A percentile compares a stretch with the other conserved stretches of the same genome.
phyloP scores from a whole-genome alignment of 2,888 invertebrate genomes.

The Sisyra terminalis region DNA sequence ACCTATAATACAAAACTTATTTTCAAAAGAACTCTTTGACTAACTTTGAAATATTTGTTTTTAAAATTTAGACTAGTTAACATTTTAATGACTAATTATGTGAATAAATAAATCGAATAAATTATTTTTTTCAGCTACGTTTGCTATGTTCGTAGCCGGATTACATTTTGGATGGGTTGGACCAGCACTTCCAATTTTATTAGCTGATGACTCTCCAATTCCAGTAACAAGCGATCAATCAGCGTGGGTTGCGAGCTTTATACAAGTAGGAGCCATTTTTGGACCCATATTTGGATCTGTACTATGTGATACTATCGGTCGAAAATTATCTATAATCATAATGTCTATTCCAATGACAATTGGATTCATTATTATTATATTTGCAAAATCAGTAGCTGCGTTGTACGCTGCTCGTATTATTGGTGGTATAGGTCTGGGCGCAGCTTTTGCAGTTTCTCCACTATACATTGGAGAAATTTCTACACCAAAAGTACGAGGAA shows the following conservation, averaged over 20 bases:
- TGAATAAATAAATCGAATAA: no score
- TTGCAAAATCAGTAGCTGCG: constrained; percentile 32
- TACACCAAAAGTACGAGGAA: constrained; percentile 29
- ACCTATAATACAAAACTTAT: no score
- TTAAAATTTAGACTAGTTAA: no score
- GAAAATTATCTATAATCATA: constrained; percentile 36
- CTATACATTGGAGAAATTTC: constrained; percentile 35
- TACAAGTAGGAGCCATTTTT: background rate
- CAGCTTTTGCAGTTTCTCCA: constrained; percentile 20
- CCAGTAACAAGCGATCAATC: background rate
- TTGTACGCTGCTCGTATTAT: constrained; percentile 31
- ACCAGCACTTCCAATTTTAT: background rate
- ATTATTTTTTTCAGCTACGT: constrained; percentile 13
- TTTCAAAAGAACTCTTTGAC: no score
- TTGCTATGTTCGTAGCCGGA: constrained; percentile 22
- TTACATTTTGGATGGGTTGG: constrained; percentile 26
- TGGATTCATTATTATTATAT: constrained; percentile 38
- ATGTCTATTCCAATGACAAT: constrained; percentile 36
- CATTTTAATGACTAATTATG: no score
- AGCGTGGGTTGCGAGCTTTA: background rate
- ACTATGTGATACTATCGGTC: constrained; percentile 38
- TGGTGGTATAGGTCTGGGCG: constrained; percentile 32
- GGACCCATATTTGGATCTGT: constrained; percentile 29
- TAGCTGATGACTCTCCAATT: background rate
- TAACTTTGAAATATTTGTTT: no score